A percentile compares a stretch with the other conserved stretches of the same genome.
phyloP scores from a whole-genome alignment of 2,888 invertebrate species.

The Odontocolon sp. region DNA sequence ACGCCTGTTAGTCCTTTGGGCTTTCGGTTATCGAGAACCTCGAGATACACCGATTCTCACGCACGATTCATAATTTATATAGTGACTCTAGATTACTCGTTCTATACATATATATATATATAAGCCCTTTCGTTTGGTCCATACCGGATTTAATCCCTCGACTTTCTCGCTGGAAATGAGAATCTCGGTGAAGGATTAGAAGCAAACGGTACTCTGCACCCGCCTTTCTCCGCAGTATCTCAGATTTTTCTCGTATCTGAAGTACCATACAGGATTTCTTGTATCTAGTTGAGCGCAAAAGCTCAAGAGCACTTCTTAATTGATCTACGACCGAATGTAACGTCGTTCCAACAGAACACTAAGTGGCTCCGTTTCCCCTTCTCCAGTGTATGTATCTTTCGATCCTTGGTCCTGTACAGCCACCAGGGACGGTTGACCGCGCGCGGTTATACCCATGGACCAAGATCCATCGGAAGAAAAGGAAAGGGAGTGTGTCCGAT shows the following conservation, averaged over 20 bases:
- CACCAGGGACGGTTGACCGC: conserved; percentile 31
- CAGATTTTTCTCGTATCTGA: conserved; percentile 23
- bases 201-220: conserved; percentile 22
- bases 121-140: conserved; percentile 43
- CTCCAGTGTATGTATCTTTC: background rate
- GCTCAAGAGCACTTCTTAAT: conserved; percentile 69
- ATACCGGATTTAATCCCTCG: conserved; percentile 46
- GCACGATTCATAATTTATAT: conserved; percentile 41
- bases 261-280: conserved; percentile 25
- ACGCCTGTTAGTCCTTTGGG: conserved; percentile 23
- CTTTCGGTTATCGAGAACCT: conserved; percentile 4
- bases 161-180: conserved; percentile 28
- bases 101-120: conserved; percentile 41
- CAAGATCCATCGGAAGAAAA: conserved; percentile 71
- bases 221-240: background rate
- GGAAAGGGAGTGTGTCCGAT: too few relatives aligned
- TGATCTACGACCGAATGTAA: conserved; percentile 78
- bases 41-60: background rate
- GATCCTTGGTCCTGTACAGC: background rate
- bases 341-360: conserved; percentile 64
- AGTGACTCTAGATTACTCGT: conserved; percentile 16
- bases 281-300: conserved; percentile 27
- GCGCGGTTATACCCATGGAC: conserved; percentile 71
- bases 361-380: conserved; percentile 36
- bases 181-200: conserved; percentile 51